Evolutionary conservation across 1,140 invertebrate species (phyloP), one percentile per base, ranked within the genome.

Genomic region (Agraylea sexmaculata): DNA sequence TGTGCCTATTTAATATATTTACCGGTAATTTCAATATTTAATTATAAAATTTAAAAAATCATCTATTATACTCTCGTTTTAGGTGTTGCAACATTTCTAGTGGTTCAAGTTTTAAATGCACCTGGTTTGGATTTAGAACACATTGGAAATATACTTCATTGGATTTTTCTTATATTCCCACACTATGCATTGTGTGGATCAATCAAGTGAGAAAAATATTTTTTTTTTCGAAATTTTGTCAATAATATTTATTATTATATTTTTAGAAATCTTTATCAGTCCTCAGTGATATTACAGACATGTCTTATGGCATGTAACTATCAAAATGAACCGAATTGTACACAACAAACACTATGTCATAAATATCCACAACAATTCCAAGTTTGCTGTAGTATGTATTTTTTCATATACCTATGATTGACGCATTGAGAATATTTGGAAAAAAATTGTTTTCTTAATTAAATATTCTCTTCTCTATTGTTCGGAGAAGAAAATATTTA

Each of bases 1-100:
- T 77, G 51, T 75, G 69, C 31, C 73, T 74, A 48, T 69, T 75
- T 51, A 84, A 78, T 58, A 73, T 80, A 43, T 78, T 77, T 56
- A 68, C 64, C 46, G 80, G 47, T 43, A 35, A 17, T 13, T 37
- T 22, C 7, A n/a, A n/a, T n/a, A n/a, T n/a, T n/a, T n/a, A n/a
- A n/a, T n/a, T n/a, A n/a, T n/a, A n/a, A n/a, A n/a, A n/a, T n/a
- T n/a, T n/a, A n/a, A n/a, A n/a, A n/a, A n/a, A n/a, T n/a, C n/a
- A n/a, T n/a, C n/a, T n/a, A n/a, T n/a, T n/a, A n/a, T n/a, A n/a
- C n/a, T n/a, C n/a, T n/a, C 6, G 3, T 44, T 45, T n/a, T 60
- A 62, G 77, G 77, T n/a, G 66, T 73, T 25, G 68, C 71, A 0
- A 66, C 71, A 2, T 73, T 77, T 40, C 55, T 80, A 35, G 64